Evolutionary conservation across 2,113 vertebrate genomes (phyloP), one percentile per base, ranked within the genome.

Genomic region (Clarias magur): DNA sequence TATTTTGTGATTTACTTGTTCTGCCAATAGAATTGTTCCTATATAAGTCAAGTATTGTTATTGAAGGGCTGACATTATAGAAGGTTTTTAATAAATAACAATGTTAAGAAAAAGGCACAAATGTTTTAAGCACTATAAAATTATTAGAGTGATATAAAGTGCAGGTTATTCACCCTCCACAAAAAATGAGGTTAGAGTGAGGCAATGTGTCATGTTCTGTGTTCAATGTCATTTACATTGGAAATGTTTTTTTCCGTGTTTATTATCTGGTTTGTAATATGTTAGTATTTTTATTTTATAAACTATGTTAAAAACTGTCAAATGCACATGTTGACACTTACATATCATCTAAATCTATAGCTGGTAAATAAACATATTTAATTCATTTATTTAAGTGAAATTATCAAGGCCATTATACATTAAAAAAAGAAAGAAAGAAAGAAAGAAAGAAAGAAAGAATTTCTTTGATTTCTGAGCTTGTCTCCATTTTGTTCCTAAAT

Each of bases 1-100:
- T n/a, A 25, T 48, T 78, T 78, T 78, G n/a, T 78, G 48, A 78
- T 54, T 78, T 79, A 6, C 25, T 53, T 68, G 17, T 30, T 68
- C 42, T 70, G 12, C n/a, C n/a, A 83, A 13, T 56, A 30, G n/a
- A 17, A 30, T 30, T 68, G 25, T 67, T 67, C 1, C 56, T 67
- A 27, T 19, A 54, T 17, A 82, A 82, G 56, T 70, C 48, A 83
- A 56, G 56, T 27, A 70, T 83, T 83, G 54, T 59, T 59, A 21
- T 59, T 59, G 54, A 80, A 80, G 25, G 25, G n/a, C 8, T 80
- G 54, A n/a, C 16, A 56, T 56, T 53, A 76, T 56, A 54, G 25
- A 56, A 27, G 15, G n/a, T 79, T 79, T 78, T 56, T 79, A 56
- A 79, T 56, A 27, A 76, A 53, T 30, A 56, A 53, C 5, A 56